Percentiles rank a stretch among this genome's conserved stretches.
Conservation (phyloP, 2,797 vertebrate genomes). For the Emys orbicularis region DNA sequence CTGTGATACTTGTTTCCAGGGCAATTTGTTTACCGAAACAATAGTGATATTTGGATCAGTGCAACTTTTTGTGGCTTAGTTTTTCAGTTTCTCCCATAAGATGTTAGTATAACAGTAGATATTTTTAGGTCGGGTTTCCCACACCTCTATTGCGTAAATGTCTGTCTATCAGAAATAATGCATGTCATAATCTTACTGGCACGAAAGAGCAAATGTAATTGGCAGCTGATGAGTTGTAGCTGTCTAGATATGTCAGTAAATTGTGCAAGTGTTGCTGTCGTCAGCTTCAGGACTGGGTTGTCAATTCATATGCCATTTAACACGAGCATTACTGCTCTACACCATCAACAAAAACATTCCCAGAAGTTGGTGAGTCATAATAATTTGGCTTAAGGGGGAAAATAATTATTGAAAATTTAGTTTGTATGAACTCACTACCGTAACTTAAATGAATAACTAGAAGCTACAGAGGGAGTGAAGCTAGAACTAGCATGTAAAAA, state of each 20-base stretch:
- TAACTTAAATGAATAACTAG: slow-evolving; percentile 59
- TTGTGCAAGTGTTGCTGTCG: slow-evolving; percentile 5
- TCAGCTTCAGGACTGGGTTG: slow-evolving; percentile 28
- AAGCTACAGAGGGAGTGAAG: slow-evolving; percentile 24
- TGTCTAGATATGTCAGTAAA: slow-evolving; percentile 57
- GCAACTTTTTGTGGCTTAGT: neutral
- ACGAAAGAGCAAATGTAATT: slow-evolving; percentile 56
- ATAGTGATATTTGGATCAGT: neutral
- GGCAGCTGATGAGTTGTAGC: slow-evolving; percentile 31
- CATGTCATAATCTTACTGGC: slow-evolving; percentile 15
- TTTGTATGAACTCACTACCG: slow-evolving; percentile 46
- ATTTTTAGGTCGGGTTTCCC: neutral
- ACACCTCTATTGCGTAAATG: neutral
- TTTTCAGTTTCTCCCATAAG: neutral
- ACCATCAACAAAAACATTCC: slow-evolving; percentile 20
- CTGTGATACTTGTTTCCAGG: neutral
- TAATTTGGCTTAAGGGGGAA: slow-evolving; percentile 51
- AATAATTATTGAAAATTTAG: slow-evolving; percentile 42
- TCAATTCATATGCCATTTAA: slow-evolving; percentile 40
- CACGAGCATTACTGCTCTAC: neutral
- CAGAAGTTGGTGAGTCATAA: slow-evolving; percentile 53
- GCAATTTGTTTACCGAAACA: neutral
- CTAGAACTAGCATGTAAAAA: slow-evolving; percentile 48
- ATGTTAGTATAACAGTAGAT: neutral
- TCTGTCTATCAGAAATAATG: slow-evolving; percentile 40